Evolutionary conservation across 2,888 invertebrate genomes (phyloP).

Genomic region (Drosophila mimica): DNA sequence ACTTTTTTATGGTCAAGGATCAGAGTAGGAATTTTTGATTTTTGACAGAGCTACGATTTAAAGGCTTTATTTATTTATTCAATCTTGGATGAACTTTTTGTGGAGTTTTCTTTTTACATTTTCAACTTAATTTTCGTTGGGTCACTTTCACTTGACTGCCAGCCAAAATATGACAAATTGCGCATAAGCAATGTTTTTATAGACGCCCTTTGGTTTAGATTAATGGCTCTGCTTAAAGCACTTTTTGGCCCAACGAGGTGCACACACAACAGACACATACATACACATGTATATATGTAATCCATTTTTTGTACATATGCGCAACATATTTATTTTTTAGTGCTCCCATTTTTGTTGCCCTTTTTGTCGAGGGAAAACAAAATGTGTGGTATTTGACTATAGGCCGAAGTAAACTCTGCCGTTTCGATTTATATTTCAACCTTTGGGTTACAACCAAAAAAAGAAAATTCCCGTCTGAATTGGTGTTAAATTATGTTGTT

Average conservation of each 20-base stretch:
- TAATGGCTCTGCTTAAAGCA: constrained; percentile 35
- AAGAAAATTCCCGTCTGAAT: background rate
- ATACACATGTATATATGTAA: constrained; percentile 9
- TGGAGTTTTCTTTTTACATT: background rate
- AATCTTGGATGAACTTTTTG: background rate
- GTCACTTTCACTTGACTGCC: background rate
- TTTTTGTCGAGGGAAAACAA: constrained; percentile 6
- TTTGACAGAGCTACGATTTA: background rate
- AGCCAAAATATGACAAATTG: constrained; percentile 12
- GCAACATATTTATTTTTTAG: constrained; percentile 12
- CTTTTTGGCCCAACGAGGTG: constrained; percentile 27
- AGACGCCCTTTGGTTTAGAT: constrained; percentile 26
- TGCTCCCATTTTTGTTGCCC: constrained; percentile 16
- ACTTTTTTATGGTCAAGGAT: background rate
- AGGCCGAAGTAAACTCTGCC: constrained; percentile 1
- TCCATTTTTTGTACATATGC: constrained; percentile 5
- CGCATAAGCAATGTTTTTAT: constrained; percentile 33
- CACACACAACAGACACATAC: constrained; percentile 4
- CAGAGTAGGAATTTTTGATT: background rate
- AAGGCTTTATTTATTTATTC: background rate
- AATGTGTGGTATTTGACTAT: constrained; percentile 16
- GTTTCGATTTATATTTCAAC: constrained; percentile 3
- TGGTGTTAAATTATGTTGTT: background rate
- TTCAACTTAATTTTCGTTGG: background rate
- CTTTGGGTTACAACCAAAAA: background rate